Base-by-base conservation (phyloP, 2,888 invertebrate genomes). In the Hylaea fasciaria region DNA sequence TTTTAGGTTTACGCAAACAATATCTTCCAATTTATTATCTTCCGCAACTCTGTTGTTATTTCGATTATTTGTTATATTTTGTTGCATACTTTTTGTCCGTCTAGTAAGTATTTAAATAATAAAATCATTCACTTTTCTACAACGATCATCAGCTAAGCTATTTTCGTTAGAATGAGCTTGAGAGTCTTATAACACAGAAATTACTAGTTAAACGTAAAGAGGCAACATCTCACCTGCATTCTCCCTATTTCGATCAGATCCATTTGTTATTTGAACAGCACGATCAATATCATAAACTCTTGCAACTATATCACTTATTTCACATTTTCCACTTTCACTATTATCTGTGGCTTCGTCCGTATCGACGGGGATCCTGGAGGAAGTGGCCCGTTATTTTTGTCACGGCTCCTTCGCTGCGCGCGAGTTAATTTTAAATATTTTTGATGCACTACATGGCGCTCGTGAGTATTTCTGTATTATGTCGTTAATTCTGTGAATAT, bases 391-490 rank as follows among this genome's bases (percentile, higher is more conserved):
- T 55, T 87, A 87, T 87, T 86, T 87, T 78, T 76, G 83, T 84
- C 82, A 66, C 77, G 72, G 68, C 81, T 80, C 76, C 80, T 79
- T 76, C 70, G 70, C 67, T 66, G 72, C 62, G 49, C 53, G 54
- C 52, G 83, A 78, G 85, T 84, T 86, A 82, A 87, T 83, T 86
- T 86, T 83, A 87, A 87, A 76, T 85, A 86, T 86, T 87, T 89
- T 87, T 85, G 82, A 86, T 86, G 82, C 81, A 78, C 80, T 76
- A 78, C 82, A 71, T 72, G 74, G 53, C 53, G 56, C 52, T 32
- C 63, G 57, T 60, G 55, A 63, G 67, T 80, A 75, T 76, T 80
- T 79, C 73, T 64, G 76, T 74, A 66, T n/a, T 65, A 64, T 58
- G 57, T 57, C 64, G 60, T 60, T 60, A 63, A 68, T 66, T 68